Percentiles rank a stretch among this genome's conserved stretches.
These are phyloP conservation scores for Nomada hirtipes DNA, from an alignment of 2,888 invertebrate species.

Conservation along the genomic window DNA sequence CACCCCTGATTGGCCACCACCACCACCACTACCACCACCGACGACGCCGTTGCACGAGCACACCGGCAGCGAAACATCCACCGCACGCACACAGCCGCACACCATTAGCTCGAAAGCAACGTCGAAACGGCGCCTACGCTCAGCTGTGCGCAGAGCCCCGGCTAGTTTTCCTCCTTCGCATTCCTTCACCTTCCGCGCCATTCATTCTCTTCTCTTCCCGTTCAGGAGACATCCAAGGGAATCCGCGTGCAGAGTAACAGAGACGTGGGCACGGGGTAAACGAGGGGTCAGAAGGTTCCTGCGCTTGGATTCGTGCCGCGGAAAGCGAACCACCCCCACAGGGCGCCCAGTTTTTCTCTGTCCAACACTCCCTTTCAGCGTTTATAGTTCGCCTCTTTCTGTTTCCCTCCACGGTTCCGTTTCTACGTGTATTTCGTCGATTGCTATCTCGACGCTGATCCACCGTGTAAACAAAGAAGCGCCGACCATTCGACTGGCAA, in stretches of 20 bases:
- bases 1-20: conserved; percentile 78
- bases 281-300: conserved; percentile 74
- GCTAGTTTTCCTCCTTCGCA: conserved; percentile 72
- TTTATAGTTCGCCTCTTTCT: conserved; percentile 37
- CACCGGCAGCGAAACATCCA: conserved; percentile 49
- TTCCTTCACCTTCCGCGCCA: conserved; percentile 69
- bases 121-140: conserved; percentile 59
- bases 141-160: conserved; percentile 18
- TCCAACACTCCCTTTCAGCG: conserved; percentile 41
- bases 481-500: conserved; percentile 52
- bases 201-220: conserved; percentile 60
- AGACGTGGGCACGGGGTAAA: not conserved
- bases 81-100: conserved; percentile 23
- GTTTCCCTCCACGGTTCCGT: not conserved
- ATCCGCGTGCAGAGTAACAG: not conserved
- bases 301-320: conserved; percentile 71
- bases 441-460: conserved; percentile 52
- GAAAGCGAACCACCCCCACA: conserved; percentile 28
- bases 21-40: conserved; percentile 58
- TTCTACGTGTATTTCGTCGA: conserved; percentile 55
- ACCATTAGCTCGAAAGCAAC: conserved; percentile 47
- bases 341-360: conserved; percentile 16
- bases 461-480: conserved; percentile 61
- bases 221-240: conserved; percentile 26
- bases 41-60: conserved; percentile 29